Evolutionary conservation across 2,888 invertebrate species (phyloP).

Genomic region (Ethmia dodecea): DNA sequence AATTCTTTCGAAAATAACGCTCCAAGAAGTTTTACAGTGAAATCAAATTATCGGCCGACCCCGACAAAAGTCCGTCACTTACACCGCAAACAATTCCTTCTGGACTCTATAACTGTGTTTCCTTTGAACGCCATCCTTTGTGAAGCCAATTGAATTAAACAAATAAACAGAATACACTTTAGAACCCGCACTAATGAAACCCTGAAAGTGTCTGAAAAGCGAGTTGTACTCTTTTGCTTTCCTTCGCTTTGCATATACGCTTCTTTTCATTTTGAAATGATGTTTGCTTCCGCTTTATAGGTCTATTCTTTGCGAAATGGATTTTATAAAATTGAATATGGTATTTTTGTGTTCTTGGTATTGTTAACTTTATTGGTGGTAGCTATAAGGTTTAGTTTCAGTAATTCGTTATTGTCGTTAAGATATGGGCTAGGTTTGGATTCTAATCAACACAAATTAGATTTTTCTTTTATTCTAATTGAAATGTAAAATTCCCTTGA

Average conservation of each 20-base stretch:
- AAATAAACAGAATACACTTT: slow-evolving; percentile 30
- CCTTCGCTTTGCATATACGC: slow-evolving; percentile 9
- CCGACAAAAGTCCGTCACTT: no score
- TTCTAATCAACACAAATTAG: no score
- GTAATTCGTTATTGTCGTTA: no score
- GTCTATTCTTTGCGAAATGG: slow-evolving; percentile 1
- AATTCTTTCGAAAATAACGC: no score
- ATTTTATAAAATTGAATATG: background rate
- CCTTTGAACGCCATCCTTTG: slow-evolving; percentile 39
- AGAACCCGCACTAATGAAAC: slow-evolving; percentile 30
- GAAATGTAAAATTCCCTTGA: no score
- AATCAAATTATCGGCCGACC: no score
- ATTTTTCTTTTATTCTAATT: no score
- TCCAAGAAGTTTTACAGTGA: no score
- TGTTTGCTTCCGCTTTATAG: slow-evolving; percentile 4
- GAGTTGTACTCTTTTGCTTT: slow-evolving; percentile 7
- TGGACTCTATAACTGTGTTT: slow-evolving; percentile 32
- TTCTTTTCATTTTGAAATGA: slow-evolving; percentile 1
- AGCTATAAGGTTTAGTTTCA: no score
- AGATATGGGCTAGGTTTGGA: no score
- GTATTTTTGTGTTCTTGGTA: no score
- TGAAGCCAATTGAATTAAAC: slow-evolving; percentile 44
- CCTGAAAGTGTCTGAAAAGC: slow-evolving; percentile 6
- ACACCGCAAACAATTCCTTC: slow-evolving; percentile 28
- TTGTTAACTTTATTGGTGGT: no score